Conservation (phyloP, 2,797 vertebrate species). For the Pogonophryne albipinna region DNA sequence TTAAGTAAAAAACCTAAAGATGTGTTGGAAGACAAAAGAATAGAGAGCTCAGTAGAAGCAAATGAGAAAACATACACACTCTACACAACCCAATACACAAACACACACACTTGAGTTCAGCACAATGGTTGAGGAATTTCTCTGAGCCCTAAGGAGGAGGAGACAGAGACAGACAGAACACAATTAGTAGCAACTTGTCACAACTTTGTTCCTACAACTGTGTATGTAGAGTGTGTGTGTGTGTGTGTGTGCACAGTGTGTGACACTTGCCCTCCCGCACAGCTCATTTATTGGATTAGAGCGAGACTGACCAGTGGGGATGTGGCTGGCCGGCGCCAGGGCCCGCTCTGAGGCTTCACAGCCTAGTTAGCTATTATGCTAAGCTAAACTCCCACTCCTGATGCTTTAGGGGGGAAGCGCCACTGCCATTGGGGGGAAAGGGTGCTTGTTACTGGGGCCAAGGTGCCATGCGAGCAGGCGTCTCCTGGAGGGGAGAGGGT, state of each 20-base stretch:
- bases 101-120: constrained; percentile 21
- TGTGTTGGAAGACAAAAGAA: not conserved
- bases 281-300: constrained; percentile 85
- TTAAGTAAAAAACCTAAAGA: not conserved
- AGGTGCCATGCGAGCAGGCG: constrained; percentile 66
- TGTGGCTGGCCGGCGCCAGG: constrained; percentile 76
- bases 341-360: constrained; percentile 67
- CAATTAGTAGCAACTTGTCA: constrained; percentile 77
- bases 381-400: constrained; percentile 65
- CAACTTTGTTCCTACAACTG: constrained; percentile 67
- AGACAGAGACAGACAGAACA: constrained; percentile 68
- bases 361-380: constrained; percentile 74
- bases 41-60: not conserved
- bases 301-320: constrained; percentile 78
- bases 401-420: constrained; percentile 46
- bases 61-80: constrained; percentile 1
- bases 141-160: constrained; percentile 52
- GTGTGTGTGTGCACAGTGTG: constrained; percentile 53
- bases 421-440: constrained; percentile 47
- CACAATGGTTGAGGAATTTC: constrained; percentile 64
- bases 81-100: not conserved
- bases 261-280: constrained; percentile 78
- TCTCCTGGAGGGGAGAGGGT: constrained; percentile 54
- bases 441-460: constrained; percentile 73
- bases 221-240: constrained; percentile 48